Percentiles rank a stretch among this genome's conserved stretches.
These are phyloP conservation scores for Drosophila nebulosa DNA, from an alignment of 1,140 invertebrate species.

Conservation along the genomic window DNA sequence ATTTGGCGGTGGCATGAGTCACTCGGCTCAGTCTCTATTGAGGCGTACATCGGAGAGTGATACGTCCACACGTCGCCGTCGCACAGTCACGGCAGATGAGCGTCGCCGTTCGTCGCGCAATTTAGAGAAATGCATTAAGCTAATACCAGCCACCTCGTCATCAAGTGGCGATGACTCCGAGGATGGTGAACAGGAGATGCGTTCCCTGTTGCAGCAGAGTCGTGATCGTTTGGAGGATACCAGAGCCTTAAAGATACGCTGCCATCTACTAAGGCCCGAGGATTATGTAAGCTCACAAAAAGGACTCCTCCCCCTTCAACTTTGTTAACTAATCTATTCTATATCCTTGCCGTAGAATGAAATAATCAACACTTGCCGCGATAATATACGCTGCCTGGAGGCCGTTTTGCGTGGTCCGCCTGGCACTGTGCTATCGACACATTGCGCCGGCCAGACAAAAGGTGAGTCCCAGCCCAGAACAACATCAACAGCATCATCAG, in stretches of 20 bases:
- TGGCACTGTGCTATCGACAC: conserved; percentile 68
- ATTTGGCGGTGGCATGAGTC: conserved; percentile 70
- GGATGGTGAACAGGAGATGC: conserved; percentile 79
- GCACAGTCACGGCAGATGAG: conserved; percentile 68
- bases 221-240: conserved; percentile 73
- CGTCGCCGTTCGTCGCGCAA: conserved; percentile 72
- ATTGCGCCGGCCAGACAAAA: conserved; percentile 74
- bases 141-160: conserved; percentile 65
- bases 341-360: conserved; percentile 88
- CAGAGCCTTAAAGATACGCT: conserved; percentile 72
- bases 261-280: conserved; percentile 75
- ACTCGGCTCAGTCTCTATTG: conserved; percentile 67
- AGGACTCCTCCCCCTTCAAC: too few species aligned
- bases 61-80: conserved; percentile 70
- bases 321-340: too few species aligned
- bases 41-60: conserved; percentile 79
- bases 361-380: conserved; percentile 87
- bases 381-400: conserved; percentile 87
- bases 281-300: conserved; percentile 79
- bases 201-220: conserved; percentile 70
- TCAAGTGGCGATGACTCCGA: conserved; percentile 67
- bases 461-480: conserved; percentile 70
- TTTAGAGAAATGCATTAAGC: conserved; percentile 73
- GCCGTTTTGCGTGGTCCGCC: conserved; percentile 82
- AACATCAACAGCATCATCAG: conserved; percentile 34